Evolutionary conservation across 2,797 vertebrate genomes (phyloP), one percentile per base, ranked within the genome.

Genomic region (Parotocinclus haroldoi): DNA sequence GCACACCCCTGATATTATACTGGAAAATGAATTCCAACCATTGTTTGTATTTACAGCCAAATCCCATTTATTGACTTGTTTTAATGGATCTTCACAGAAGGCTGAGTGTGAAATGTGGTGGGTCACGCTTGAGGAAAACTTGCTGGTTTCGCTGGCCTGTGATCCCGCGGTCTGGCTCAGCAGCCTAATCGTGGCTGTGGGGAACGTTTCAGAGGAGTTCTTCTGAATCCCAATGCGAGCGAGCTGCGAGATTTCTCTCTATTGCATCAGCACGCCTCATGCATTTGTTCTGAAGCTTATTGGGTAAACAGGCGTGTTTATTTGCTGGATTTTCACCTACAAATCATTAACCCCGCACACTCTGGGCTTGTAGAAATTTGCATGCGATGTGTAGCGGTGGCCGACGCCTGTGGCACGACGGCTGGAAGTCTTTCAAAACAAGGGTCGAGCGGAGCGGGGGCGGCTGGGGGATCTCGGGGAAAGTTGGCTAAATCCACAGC

Each of bases 231-330:
- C 66, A 63, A 54, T 70, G 70, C 60, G 49, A 18, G 58, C 67
- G 46, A 72, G 69, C 63, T 27, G 55, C 14, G 69, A 27, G 67
- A 71, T 78, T 78, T 58, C 76, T 64, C 46, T 56, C 51, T 64
- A 40, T 78, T 78, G 76, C 76, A 78, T 78, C 76, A 78, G 67
- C 60, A 14, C 7, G 40, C 64, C 54, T 73, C 59, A 66, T 75
- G 60, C 66, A 63, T 70, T 68, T 61, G 56, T 69, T 75, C 66
- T 68, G 70, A 73, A 68, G 73, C 73, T 63, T 67, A 68, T 75
- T 72, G 72, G 52, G 67, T 63, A 67, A 72, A 71, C 76, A 73
- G 45, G 72, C 16, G 53, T 67, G 61, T 78, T 78, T 73, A 73
- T 73, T 69, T 69, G 62, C 45, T 57, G 45, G 67, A 66, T 72